Conservation (phyloP, 2,797 vertebrate genomes). For the Pantherophis alleghaniensis region DNA sequence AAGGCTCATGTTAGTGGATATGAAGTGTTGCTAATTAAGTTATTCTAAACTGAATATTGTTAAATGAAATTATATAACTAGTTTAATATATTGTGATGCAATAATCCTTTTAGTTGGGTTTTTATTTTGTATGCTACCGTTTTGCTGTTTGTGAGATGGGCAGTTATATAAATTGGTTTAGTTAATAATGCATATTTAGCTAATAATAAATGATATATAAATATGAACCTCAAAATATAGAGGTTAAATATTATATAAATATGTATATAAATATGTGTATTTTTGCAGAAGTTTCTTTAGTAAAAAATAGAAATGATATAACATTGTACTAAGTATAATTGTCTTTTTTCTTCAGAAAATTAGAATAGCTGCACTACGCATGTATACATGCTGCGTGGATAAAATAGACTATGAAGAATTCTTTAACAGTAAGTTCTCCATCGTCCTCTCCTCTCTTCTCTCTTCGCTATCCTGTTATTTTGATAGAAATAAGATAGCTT, state of each 20-base stretch:
- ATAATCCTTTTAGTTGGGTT: not conserved
- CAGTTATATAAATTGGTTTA: not conserved
- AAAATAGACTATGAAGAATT: conserved; percentile 95
- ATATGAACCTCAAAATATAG: not conserved
- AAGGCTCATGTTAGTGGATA: not conserved
- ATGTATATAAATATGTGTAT: no score
- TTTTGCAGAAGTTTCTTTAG: not conserved
- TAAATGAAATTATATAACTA: not conserved
- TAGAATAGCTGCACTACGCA: conserved; percentile 94
- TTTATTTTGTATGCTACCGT: not conserved
- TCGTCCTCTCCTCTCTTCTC: not conserved
- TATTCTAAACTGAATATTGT: not conserved
- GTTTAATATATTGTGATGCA: not conserved
- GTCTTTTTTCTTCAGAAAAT: conserved; percentile 83
- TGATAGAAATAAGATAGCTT: not conserved
- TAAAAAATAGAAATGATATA: not conserved
- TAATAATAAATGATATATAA: not conserved
- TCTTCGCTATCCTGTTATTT: not conserved
- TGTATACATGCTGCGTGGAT: conserved; percentile 98
- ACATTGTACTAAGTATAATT: not conserved
- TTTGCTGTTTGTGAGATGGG: not conserved
- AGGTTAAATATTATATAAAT: no score
- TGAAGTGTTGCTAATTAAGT: not conserved
- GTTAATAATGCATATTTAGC: not conserved
- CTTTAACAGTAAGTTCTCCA: conserved; percentile 86